These are phyloP conservation scores for Etheostoma nigrum DNA, from an alignment of 2,797 vertebrate species.

Conservation along the genomic window DNA sequence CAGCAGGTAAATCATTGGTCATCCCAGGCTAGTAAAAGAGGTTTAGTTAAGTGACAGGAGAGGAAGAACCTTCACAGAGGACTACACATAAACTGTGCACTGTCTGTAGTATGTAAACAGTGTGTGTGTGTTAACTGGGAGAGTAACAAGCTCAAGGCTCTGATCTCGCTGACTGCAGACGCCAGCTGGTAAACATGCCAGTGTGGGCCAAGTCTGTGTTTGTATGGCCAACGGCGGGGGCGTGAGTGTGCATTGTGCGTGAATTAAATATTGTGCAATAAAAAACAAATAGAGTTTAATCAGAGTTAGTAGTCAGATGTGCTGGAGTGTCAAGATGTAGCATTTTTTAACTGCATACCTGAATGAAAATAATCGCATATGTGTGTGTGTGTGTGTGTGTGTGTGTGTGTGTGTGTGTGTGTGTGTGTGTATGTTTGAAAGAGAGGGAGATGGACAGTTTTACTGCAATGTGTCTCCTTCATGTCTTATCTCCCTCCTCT, in stretches of 20 bases:
- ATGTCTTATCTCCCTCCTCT: constrained; percentile 79
- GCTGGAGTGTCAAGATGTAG: constrained; percentile 23
- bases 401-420: constrained; percentile 20
- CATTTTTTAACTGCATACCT: constrained; percentile 37
- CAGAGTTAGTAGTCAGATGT: constrained; percentile 27
- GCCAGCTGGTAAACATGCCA: constrained; percentile 83
- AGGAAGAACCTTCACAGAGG: constrained; percentile 73
- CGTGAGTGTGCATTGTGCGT: constrained; percentile 26
- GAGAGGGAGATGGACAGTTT: constrained; percentile 73
- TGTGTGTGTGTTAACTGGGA: constrained; percentile 63
- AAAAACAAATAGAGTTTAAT: constrained; percentile 47
- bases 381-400: constrained; percentile 9
- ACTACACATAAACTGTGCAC: constrained; percentile 64
- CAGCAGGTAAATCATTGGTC: constrained; percentile 80
- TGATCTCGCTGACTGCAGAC: constrained; percentile 79
- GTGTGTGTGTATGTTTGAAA: constrained; percentile 22
- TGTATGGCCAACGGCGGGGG: constrained; percentile 44
- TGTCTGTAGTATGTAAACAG: constrained; percentile 78
- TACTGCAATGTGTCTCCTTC: constrained; percentile 76
- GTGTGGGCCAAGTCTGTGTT: constrained; percentile 69
- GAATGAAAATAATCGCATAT: constrained; percentile 32
- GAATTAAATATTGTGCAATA: constrained; percentile 42
- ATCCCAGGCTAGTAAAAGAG: constrained; percentile 78
- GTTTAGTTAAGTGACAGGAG: constrained; percentile 72
- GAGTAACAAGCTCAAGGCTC: constrained; percentile 73